Conservation (phyloP, 2,113 vertebrate genomes). For the Turnix velox region DNA sequence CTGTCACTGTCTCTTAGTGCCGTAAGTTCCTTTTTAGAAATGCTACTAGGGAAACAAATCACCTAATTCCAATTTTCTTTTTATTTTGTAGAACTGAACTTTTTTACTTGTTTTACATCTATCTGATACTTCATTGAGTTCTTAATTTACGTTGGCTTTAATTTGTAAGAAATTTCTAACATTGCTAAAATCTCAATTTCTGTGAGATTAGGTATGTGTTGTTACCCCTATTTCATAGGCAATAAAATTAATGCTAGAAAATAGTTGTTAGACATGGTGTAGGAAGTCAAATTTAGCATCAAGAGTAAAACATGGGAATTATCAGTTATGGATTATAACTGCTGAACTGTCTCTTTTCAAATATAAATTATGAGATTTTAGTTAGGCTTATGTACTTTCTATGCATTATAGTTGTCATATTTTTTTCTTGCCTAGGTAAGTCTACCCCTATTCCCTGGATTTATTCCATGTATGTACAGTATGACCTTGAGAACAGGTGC, state of each 20-base stretch:
- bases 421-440: not conserved
- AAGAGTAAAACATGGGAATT: not conserved
- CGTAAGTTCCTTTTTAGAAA: conserved; percentile 74
- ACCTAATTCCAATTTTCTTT: not conserved
- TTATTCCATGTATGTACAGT: not conserved
- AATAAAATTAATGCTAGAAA: not conserved
- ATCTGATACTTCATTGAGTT: not conserved
- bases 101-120: not conserved
- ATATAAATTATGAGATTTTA: not conserved
- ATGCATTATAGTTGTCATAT: not conserved
- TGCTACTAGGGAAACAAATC: not conserved
- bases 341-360: not conserved
- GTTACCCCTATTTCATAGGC: not conserved
- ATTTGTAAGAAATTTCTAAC: not conserved
- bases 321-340: not conserved
- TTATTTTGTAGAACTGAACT: not conserved
- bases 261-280: not conserved
- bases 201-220: not conserved
- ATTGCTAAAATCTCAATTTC: not conserved
- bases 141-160: not conserved
- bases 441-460: not conserved
- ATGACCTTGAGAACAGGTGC: not conserved
- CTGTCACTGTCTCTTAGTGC: conserved; percentile 92
- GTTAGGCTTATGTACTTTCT: not conserved
- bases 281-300: not conserved